Evolutionary conservation across 1,140 invertebrate species (phyloP).

Genomic region (Drosophila sturtevanti): DNA sequence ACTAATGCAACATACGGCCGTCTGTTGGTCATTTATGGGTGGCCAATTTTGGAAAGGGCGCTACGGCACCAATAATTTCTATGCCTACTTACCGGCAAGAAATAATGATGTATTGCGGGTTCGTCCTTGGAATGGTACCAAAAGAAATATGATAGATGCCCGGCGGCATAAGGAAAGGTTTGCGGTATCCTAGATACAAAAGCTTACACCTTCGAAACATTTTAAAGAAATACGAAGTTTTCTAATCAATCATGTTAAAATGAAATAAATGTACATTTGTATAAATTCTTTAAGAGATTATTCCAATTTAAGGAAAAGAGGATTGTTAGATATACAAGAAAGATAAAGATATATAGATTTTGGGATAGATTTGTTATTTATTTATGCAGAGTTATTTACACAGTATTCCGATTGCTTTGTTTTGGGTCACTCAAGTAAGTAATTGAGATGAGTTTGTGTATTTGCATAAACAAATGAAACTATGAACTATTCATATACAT

Average conservation of each 20-base stretch:
- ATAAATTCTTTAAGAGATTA: too few relatives aligned
- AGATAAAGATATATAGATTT: too few relatives aligned
- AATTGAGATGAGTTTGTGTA: conserved; percentile 1
- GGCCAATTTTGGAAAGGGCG: conserved; percentile 13
- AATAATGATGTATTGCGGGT: conserved; percentile 24
- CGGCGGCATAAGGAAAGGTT: neutral
- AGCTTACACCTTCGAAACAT: neutral
- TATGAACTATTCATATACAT: conserved; percentile 39
- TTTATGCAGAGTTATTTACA: too few relatives aligned
- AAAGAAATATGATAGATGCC: neutral
- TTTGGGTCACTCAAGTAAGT: conserved; percentile 7
- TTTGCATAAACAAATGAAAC: conserved; percentile 22
- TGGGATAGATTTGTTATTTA: too few relatives aligned
- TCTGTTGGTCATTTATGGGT: conserved; percentile 17
- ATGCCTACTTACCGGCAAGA: conserved; percentile 36
- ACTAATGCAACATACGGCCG: conserved; percentile 4
- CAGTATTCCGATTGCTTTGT: neutral
- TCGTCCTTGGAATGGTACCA: neutral
- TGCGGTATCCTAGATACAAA: neutral
- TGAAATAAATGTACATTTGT: too few relatives aligned
- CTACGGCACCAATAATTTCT: conserved; percentile 16
- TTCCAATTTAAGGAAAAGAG: too few relatives aligned
- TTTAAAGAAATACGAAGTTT: too few relatives aligned
- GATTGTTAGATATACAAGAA: too few relatives aligned
- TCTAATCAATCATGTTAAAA: too few relatives aligned